Evolutionary conservation across 2,797 vertebrate species (phyloP).

Genomic region (Sparus aurata): DNA sequence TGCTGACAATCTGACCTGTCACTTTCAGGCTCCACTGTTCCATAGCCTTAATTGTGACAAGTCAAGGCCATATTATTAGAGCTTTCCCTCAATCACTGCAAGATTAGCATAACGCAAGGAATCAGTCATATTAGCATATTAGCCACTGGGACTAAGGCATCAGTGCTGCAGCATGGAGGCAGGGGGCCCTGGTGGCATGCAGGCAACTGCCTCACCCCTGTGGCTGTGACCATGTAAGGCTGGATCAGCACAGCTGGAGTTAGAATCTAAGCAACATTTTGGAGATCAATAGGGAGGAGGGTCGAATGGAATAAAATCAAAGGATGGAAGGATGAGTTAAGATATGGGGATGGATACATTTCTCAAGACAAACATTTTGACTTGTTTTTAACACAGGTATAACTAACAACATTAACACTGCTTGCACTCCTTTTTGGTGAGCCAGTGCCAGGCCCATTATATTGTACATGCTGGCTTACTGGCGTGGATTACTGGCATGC

Average conservation of each 20-base stretch:
- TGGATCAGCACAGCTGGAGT: slow-evolving; percentile 8
- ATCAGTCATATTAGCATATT: slow-evolving; percentile 58
- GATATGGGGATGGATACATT: background rate
- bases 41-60: slow-evolving; percentile 68
- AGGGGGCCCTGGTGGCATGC: slow-evolving; percentile 28
- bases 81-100: slow-evolving; percentile 40
- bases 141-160: slow-evolving; percentile 23
- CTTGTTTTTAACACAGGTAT: slow-evolving; percentile 16
- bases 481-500: slow-evolving; percentile 38
- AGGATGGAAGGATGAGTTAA: background rate
- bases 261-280: slow-evolving; percentile 5
- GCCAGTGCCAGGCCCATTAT: slow-evolving; percentile 22
- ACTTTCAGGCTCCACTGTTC: slow-evolving; percentile 61
- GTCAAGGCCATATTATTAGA: slow-evolving; percentile 53
- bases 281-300: background rate
- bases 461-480: slow-evolving; percentile 42
- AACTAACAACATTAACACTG: slow-evolving; percentile 31
- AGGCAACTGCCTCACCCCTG: slow-evolving; percentile 30
- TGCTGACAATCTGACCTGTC: slow-evolving; percentile 60
- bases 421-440: slow-evolving; percentile 20
- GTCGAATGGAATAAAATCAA: background rate
- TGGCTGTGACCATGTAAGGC: slow-evolving; percentile 10
- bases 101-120: slow-evolving; percentile 72
- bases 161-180: slow-evolving; percentile 22
- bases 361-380: slow-evolving; percentile 18